Evolutionary conservation across 30 jellyfish, hydroid and myxozoan genomes (phyloP), one percentile per base, ranked within the genome.

Genomic region (Rhopilema esculentum): DNA sequence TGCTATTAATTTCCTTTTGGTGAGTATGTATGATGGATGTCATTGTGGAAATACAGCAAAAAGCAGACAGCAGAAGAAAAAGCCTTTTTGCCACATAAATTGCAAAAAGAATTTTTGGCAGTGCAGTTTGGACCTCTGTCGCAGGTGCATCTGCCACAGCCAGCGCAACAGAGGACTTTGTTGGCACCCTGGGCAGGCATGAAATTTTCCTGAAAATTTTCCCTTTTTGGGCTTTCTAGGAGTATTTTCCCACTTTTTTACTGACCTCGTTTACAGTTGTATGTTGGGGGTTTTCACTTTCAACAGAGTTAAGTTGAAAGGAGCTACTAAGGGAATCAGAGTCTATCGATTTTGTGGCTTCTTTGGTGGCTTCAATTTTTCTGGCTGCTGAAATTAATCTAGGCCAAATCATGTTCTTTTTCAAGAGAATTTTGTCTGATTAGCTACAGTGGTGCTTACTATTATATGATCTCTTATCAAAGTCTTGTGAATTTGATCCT

Each of bases 291-390:
- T 9, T 50, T 17, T 73, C 84, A 73, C 68, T 73, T 40, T 20
- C 69, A 24, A 73, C 69, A 24, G 26, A 0, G 69, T 52, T 73
- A 73, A 73, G 19, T 1, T 49, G 65, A 73, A 73, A 29, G 23
- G 69, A 73, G 25, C 65, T 7, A 73, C 65, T 24, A 23, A 32
- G 84, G 68, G 69, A 19, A 19, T 27, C 69, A 30, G 65, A 0
- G 49, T 32, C 84, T 29, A 73, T 73, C 24, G 49, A 48, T 40
- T 73, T 73, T 6, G 84, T 30, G n/a, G 84, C 84, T 73, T 73
- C 84, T 24, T 73, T 53, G 29, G 50, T 68, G 40, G 79, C 69
- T 73, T 73, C 84, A 1, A 73, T 0, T 1, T 73, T 73, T 30
- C 70, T 18, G 32, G 69, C 48, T 29, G 26, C 53, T 16, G 53